Conservation (phyloP, 2,113 vertebrate genomes). For the Misgurnus mizolepis region DNA sequence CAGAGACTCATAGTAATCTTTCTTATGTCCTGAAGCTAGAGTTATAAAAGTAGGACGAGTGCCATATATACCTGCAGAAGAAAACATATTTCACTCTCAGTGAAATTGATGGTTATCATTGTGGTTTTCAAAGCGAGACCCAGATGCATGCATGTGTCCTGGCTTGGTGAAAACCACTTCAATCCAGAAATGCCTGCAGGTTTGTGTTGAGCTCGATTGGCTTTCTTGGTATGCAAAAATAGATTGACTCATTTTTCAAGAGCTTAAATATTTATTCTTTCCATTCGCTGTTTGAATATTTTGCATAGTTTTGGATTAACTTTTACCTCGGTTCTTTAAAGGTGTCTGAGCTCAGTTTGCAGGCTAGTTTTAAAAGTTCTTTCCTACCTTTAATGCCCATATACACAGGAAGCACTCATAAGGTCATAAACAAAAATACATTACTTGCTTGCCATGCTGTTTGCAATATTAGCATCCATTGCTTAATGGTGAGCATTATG, state of each 20-base stretch:
- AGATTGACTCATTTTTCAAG: constrained; percentile 34
- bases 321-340: too few species aligned
- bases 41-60: background rate
- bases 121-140: constrained; percentile 36
- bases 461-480: constrained; percentile 4
- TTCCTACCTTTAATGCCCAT: background rate
- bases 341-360: too few species aligned
- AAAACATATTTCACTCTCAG: constrained; percentile 41
- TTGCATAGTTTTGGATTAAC: constrained; percentile 10
- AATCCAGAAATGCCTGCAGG: constrained; percentile 45
- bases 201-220: constrained; percentile 42
- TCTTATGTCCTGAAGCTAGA: background rate
- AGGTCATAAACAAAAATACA: constrained; percentile 1
- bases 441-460: background rate
- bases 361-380: background rate
- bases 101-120: constrained; percentile 46
- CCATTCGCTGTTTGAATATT: constrained; percentile 34
- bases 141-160: constrained; percentile 10
- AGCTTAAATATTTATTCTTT: constrained; percentile 35
- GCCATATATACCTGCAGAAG: background rate
- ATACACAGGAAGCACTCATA: constrained; percentile 28
- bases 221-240: constrained; percentile 42
- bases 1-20: background rate
- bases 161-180: constrained; percentile 8
- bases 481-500: constrained; percentile 1